Base-by-base conservation (phyloP, 2,888 invertebrate species). In the Steinernema hermaphroditum region DNA sequence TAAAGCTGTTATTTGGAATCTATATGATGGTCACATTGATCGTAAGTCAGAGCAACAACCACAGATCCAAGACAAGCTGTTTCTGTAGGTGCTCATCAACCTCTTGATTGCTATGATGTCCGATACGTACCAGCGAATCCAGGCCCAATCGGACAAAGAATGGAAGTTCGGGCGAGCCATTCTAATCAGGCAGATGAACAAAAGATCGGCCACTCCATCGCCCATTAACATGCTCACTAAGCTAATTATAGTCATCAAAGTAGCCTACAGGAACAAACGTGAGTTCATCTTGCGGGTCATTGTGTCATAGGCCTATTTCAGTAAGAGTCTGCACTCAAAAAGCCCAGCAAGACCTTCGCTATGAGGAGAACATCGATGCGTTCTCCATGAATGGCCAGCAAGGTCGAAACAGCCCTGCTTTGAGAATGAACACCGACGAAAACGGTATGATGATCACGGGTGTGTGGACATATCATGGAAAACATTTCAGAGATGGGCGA, bases 21-120 rank as follows among this genome's bases (percentile, higher is more conserved):
- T 97, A 96, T 91, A 92, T 96, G 92, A 92, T 96, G 91, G 94
- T 97, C 88, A 94, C 95, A 84, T 92, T 96, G 88, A 93, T 97
- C 89, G 84, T 81, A 43, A 77, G 78, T 75, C 24, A 16, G 14
- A 22, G 29, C 14, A 27, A n/a, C n/a, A n/a, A n/a, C n/a, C n/a
- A n/a, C n/a, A n/a, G n/a, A n/a, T 44, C 22, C 69, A 43, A 19
- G 43, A 62, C 4, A 70, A 22, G 0, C 4, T 0, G 9, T 50
- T 24, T 34, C 14, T 68, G 0, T 29, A 80, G 77, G 96, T 97
- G 88, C 92, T 97, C 87, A 94, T 96, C 90, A 96, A 97, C 90
- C 92, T 97, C 88, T 92, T 97, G 88, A 97, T 97, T 91, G 97
- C 97, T 90, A 96, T 97, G 96, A 96, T 97, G 96, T 96, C 96